A percentile compares a stretch with the other conserved stretches of the same genome.
Evolutionary conservation across 1,140 invertebrate genomes (phyloP).

Genomic region (Monomorium pharaonis): DNA sequence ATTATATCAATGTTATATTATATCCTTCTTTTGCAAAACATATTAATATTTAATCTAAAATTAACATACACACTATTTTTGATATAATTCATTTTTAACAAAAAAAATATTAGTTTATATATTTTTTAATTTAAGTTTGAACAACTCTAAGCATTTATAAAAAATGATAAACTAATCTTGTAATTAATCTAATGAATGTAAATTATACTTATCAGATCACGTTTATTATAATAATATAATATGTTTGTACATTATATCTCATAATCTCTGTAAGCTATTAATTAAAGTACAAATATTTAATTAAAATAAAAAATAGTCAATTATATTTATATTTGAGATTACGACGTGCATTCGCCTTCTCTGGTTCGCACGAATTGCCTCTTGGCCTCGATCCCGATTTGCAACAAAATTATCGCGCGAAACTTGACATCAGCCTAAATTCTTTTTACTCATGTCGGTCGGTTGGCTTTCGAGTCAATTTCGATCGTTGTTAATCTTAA

Average conservation of each 20-base stretch:
- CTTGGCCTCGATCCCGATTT: conserved; percentile 69
- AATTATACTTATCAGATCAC: background rate
- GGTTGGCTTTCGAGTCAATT: background rate
- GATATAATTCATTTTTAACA: background rate
- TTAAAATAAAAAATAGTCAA: background rate
- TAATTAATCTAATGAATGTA: background rate
- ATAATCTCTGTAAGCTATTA: background rate
- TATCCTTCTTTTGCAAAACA: background rate
- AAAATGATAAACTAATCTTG: background rate
- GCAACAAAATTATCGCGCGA: conserved; percentile 55
- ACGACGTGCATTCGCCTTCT: background rate
- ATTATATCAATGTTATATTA: background rate
- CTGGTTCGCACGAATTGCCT: background rate
- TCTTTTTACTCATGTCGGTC: background rate
- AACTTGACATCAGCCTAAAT: conserved; percentile 52
- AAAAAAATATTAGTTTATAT: background rate
- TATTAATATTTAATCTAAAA: background rate
- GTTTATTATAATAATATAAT: background rate
- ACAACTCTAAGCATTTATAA: background rate
- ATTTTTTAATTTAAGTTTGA: background rate
- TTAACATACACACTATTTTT: background rate
- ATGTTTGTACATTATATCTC: background rate
- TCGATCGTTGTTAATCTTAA: conserved; percentile 3
- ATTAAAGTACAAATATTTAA: background rate
- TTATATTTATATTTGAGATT: background rate